Percentiles rank a stretch among this genome's conserved stretches.
These are phyloP conservation scores for Erythrocercus mccallii DNA, from an alignment of 2,113 vertebrate genomes.

Conservation along the genomic window DNA sequence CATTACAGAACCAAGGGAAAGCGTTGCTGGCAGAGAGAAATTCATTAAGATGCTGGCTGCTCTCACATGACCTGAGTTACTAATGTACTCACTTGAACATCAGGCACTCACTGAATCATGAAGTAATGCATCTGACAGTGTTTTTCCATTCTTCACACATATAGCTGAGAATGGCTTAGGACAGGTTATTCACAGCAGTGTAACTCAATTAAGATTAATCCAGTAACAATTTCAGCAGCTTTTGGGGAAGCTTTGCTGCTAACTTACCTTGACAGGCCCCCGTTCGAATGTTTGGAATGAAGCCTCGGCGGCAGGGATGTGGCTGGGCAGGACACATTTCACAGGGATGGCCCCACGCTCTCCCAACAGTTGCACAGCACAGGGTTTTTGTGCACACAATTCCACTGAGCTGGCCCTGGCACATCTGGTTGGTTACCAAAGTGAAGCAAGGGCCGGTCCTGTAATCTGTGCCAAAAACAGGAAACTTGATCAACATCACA, in stretches of 20 bases:
- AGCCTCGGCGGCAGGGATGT: conserved; percentile 93
- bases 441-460: conserved; percentile 96
- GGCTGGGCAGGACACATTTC: conserved; percentile 98
- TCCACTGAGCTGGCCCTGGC: conserved; percentile 95
- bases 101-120: conserved; percentile 70
- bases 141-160: conserved; percentile 73
- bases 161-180: conserved; percentile 73
- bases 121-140: conserved; percentile 71
- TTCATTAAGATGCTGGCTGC: conserved; percentile 55
- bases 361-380: conserved; percentile 95
- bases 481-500: not conserved
- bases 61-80: conserved; percentile 55
- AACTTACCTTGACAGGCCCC: conserved; percentile 96
- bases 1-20: not conserved
- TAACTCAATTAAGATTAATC: conserved; percentile 79
- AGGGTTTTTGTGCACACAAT: conserved; percentile 98
- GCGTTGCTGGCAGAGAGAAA: conserved; percentile 46
- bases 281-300: conserved; percentile 94
- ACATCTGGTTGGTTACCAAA: conserved; percentile 97
- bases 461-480: conserved; percentile 83
- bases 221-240: conserved; percentile 61
- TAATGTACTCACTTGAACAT: conserved; percentile 68
- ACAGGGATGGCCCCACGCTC: conserved; percentile 97
- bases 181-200: conserved; percentile 75
- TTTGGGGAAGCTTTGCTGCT: not conserved